Percentiles rank a stretch among this genome's conserved stretches.
Evolutionary conservation across 92 coral and sea anemone genomes (phyloP).

Genomic region (Porites lobata): DNA sequence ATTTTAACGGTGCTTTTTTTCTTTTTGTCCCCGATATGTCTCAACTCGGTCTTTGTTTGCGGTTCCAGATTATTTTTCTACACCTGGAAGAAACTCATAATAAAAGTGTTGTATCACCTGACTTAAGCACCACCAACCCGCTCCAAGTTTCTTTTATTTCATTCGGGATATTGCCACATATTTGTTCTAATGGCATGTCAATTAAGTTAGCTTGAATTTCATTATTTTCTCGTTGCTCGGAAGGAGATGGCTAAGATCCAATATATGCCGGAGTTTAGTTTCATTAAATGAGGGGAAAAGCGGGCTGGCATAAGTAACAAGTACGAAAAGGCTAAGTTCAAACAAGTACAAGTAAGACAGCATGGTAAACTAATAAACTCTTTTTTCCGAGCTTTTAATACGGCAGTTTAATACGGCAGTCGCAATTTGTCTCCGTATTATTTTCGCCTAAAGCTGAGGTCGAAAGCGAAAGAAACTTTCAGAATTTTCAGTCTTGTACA

Average conservation of each 20-base stretch:
- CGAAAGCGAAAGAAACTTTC: too few relatives aligned
- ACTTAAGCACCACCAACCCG: not conserved
- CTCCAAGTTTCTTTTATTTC: constrained; percentile 1
- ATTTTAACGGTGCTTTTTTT: not conserved
- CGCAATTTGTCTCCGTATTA: too few relatives aligned
- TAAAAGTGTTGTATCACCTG: not conserved
- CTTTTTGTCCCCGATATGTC: not conserved
- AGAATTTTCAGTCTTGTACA: too few relatives aligned
- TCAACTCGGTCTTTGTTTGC: not conserved
- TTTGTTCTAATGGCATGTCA: not conserved
- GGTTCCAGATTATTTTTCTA: not conserved
- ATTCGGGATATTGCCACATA: not conserved
- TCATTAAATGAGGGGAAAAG: not conserved
- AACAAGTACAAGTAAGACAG: too few relatives aligned
- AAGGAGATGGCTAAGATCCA: too few relatives aligned
- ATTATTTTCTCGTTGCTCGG: too few relatives aligned
- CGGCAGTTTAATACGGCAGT: too few relatives aligned
- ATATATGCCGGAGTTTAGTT: not conserved
- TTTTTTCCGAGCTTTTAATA: too few relatives aligned
- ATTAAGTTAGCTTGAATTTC: not conserved
- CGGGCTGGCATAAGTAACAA: too few relatives aligned
- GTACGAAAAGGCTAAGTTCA: too few relatives aligned
- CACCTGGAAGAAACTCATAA: constrained; percentile 27
- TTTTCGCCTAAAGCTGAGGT: too few relatives aligned
- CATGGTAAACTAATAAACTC: too few relatives aligned